Percentiles rank a stretch among this genome's conserved stretches.
Conservation (phyloP, 2,888 invertebrate genomes). For the Lepidocyrtinus sp. region DNA sequence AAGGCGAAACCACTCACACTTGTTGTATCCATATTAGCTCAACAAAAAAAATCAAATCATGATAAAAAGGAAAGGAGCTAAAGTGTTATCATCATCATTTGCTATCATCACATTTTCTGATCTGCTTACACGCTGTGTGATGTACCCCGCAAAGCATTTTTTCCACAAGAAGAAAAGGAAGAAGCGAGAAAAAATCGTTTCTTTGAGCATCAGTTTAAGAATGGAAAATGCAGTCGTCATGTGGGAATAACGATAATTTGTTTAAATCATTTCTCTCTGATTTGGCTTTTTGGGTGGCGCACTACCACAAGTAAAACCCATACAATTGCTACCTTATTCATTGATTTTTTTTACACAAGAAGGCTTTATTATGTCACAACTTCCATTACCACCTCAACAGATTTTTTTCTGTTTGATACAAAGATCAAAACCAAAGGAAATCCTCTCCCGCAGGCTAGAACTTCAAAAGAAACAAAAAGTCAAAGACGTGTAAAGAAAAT, state of each 20-base stretch:
- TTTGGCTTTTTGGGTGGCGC: conserved; percentile 70
- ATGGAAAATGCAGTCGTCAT: conserved; percentile 70
- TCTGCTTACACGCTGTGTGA: background rate
- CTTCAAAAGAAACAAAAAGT: conserved; percentile 40
- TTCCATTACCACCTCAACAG: conserved; percentile 15
- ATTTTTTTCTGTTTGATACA: conserved; percentile 4
- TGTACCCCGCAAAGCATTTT: conserved; percentile 9
- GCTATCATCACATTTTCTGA: conserved; percentile 1
- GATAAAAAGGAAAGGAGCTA: background rate
- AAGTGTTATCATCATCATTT: too few species aligned
- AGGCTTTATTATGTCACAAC: conserved; percentile 41
- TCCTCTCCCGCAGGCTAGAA: conserved; percentile 56
- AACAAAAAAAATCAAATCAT: conserved; percentile 9
- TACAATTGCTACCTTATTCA: conserved; percentile 37
- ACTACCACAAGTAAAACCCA: conserved; percentile 15
- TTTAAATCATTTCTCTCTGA: conserved; percentile 58
- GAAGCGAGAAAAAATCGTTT: conserved; percentile 2
- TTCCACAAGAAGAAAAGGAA: conserved; percentile 1
- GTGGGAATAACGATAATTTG: conserved; percentile 70
- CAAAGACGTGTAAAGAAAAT: conserved; percentile 14
- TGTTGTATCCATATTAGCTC: conserved; percentile 6
- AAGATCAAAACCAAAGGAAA: conserved; percentile 48
- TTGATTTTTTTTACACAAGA: conserved; percentile 22
- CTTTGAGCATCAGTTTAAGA: conserved; percentile 31
- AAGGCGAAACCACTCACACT: background rate